Evolutionary conservation across 2,113 vertebrate species (phyloP), one percentile per base, ranked within the genome.

Genomic region (Forbesichthys agassizii): DNA sequence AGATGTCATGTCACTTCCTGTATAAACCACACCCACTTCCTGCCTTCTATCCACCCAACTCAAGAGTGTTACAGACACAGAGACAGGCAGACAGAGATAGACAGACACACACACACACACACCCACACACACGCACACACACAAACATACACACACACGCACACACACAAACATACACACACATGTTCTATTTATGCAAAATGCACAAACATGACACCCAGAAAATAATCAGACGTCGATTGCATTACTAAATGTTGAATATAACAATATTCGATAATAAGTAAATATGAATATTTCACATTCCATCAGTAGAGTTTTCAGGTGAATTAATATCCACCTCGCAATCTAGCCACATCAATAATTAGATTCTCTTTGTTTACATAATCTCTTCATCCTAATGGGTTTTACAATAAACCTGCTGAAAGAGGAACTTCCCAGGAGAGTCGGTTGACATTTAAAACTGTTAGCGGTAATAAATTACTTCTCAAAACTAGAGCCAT

Each of bases 381-480:
- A 64, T 62, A 64, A 83, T 48, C 76, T 77, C 74, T 82, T 53
- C 71, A 80, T 83, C 47, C 62, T 69, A 52, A 53, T 11, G 3
- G 61, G 48, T 64, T 75, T 77, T 66, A 55, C 57, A 48, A 78
- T 85, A 69, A 70, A 63, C 66, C 2, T 69, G 59, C 78, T 70
- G 84, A 93, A 94, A 93, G 89, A 89, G 92, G 93, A 93, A 94
- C 89, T 93, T 85, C 80, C 48, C 71, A 61, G 63, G 58, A 71
- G 64, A 76, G 91, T 90, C 91, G 20, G 93, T 94, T 93, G 90
- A 89, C 92, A 93, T 93, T 93, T 94, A 94, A 93, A 94, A 92
- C 90, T 73, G 64, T 63, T 65, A 56, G 53, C 69, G 55, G 55
- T 74, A 86, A 85, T 84, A 85, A 88, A 88, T 80, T 65, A 75